Conservation (phyloP, 64 coral and sea anemone species). For the Stichodactyla mertensii region DNA sequence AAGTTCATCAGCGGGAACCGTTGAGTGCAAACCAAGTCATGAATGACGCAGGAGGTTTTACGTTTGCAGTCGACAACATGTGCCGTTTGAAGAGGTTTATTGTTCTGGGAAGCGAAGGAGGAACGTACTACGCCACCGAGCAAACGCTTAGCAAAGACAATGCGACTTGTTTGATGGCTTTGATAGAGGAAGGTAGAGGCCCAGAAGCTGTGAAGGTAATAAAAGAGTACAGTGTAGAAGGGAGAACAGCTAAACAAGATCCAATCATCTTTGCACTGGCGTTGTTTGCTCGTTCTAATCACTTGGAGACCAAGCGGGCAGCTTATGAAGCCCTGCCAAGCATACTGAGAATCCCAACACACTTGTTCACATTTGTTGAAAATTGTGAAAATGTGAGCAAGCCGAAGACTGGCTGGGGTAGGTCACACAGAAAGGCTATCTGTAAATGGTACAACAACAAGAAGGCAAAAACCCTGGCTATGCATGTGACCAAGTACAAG, state of each 20-base stretch:
- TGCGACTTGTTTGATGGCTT: conserved; percentile 47
- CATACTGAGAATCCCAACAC: conserved; percentile 82
- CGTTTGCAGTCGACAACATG: conserved; percentile 66
- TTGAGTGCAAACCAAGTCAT: conserved; percentile 43
- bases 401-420: conserved; percentile 68
- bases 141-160: conserved; percentile 57
- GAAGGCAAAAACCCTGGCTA: conserved; percentile 50
- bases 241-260: conserved; percentile 76
- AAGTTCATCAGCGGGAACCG: conserved; percentile 26
- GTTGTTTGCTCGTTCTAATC: conserved; percentile 50
- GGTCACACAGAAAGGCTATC: conserved; percentile 79
- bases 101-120: conserved; percentile 69
- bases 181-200: conserved; percentile 60
- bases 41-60: conserved; percentile 72
- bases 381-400: conserved; percentile 62
- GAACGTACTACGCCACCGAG: conserved; percentile 66
- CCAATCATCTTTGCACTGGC: conserved; percentile 77
- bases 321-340: conserved; percentile 53
- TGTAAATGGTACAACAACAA: conserved; percentile 89
- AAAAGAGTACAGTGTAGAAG: conserved; percentile 72
- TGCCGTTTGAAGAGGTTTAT: conserved; percentile 71
- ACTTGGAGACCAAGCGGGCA: conserved; percentile 54
- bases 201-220: conserved; percentile 60
- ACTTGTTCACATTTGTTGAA: conserved; percentile 79
- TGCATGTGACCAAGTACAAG: conserved; percentile 90